Evolutionary conservation across 2,113 vertebrate genomes (phyloP), one percentile per base, ranked within the genome.

Genomic region (Carassius gibelio): DNA sequence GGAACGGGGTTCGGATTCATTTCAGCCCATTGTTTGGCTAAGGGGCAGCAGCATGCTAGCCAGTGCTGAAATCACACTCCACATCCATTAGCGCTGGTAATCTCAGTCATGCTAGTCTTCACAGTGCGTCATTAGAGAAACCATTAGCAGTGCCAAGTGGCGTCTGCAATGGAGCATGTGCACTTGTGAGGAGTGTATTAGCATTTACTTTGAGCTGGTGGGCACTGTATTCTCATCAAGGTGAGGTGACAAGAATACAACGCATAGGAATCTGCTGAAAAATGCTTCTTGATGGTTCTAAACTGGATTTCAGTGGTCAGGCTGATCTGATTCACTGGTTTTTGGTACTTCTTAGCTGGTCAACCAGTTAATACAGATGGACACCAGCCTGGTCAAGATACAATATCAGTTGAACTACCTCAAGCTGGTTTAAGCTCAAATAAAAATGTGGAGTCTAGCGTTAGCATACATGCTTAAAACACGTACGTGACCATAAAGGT

Each of bases 51-150:
- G 80, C 48, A 5, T 1, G 11, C 78, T 52, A 69, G 79, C 61
- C 85, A 69, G 87, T 64, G 36, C 69, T 71, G 85, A 84, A 88
- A 88, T 84, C 64, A 75, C 79, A 66, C 77, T 82, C 45, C 75
- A 88, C 86, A 82, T 84, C 66, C 82, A 87, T 88, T 82, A 86
- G 83, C 52, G 8, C 75, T 83, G 83, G 74, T 87, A 87, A 87
- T 88, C 84, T 86, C 61, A 84, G 81, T 50, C 87, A 81, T 48
- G 81, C 87, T 87, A 85, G 75, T 84, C 77, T 83, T 77, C 62
- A 68, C 83, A 76, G 59, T 38, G 71, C 81, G 57, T 84, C 77
- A 55, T 71, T 87, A 78, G 66, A 57, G 48, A 68, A n/a, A 45
- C 34, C 81, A 82, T 88, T 88, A 85, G 66, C 76, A 69, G 83